Percentiles rank a stretch among this genome's conserved stretches.
These are phyloP conservation scores for Scatophagus argus DNA, from an alignment of 2,113 vertebrate genomes.

Conservation along the genomic window DNA sequence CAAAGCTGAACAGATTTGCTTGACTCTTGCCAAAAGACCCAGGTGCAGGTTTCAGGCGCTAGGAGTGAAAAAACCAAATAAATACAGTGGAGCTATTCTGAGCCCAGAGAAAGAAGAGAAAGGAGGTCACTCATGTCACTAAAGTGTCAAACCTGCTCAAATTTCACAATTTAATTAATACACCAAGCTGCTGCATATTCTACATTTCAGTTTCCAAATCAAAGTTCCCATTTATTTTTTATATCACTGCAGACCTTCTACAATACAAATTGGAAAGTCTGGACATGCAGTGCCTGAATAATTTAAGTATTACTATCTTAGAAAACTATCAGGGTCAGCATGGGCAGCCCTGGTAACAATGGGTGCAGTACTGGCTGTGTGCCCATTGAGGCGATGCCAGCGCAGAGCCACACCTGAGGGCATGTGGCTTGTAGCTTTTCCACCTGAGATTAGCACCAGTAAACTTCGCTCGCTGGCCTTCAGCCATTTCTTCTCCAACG, in stretches of 20 bases:
- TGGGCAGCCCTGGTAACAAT: constrained; percentile 1
- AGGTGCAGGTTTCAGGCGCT: constrained; percentile 41
- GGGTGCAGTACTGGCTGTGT: constrained; percentile 25
- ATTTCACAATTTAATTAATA: constrained; percentile 29
- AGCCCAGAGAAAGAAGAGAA: constrained; percentile 43
- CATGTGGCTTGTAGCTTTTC: constrained; percentile 38
- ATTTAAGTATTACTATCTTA: constrained; percentile 2
- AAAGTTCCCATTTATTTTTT: not conserved
- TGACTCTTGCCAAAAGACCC: constrained; percentile 56
- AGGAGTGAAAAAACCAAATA: constrained; percentile 34
- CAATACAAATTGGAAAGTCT: not conserved
- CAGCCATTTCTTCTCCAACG: constrained; percentile 32
- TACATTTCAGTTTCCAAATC: not conserved
- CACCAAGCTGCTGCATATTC: constrained; percentile 8
- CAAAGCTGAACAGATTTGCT: constrained; percentile 46
- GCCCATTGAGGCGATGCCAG: constrained; percentile 47
- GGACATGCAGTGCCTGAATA: constrained; percentile 10
- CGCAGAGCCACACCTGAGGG: constrained; percentile 47
- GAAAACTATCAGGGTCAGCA: constrained; percentile 21
- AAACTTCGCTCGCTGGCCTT: constrained; percentile 40
- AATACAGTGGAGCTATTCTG: constrained; percentile 35
- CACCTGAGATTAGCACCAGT: constrained; percentile 51
- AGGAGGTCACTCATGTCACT: constrained; percentile 38
- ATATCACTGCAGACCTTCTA: not conserved
- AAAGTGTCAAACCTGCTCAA: constrained; percentile 37